phyloP scores from a whole-genome alignment of 2,113 vertebrate species.

The Argyrosomus japonicus region DNA sequence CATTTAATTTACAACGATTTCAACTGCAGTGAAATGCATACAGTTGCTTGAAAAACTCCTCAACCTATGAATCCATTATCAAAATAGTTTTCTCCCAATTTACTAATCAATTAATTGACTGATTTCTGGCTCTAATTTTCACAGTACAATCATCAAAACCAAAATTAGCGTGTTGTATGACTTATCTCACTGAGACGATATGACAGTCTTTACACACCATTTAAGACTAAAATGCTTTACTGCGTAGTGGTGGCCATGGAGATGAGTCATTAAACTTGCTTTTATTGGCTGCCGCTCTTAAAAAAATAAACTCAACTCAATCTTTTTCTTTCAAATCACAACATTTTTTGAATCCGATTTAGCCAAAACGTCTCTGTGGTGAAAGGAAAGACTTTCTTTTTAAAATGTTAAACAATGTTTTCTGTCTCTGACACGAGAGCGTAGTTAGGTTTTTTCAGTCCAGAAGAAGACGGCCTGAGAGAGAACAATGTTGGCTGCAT shows the following conservation, averaged over 20 bases:
- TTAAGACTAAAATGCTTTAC: background rate
- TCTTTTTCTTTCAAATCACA: background rate
- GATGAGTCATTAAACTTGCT: background rate
- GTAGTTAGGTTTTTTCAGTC: background rate
- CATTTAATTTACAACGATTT: background rate
- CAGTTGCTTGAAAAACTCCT: background rate
- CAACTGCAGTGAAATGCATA: too few species aligned
- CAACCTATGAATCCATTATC: background rate
- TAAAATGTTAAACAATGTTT: background rate
- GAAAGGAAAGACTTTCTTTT: background rate
- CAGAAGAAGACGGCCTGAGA: background rate
- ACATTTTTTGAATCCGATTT: background rate
- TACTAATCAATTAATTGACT: background rate
- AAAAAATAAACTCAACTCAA: background rate
- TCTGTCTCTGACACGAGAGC: background rate
- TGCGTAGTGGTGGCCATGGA: background rate
- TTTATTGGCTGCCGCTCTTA: background rate
- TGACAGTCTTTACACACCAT: background rate
- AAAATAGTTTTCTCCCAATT: background rate
- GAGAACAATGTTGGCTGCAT: conserved; percentile 9
- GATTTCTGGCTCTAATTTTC: background rate
- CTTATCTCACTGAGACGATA: background rate
- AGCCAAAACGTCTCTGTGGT: background rate
- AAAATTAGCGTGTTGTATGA: background rate
- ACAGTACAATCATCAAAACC: background rate